Evolutionary conservation across 2,797 vertebrate genomes (phyloP), one percentile per base, ranked within the genome.

Genomic region (Pipistrellus pipistrellus): DNA sequence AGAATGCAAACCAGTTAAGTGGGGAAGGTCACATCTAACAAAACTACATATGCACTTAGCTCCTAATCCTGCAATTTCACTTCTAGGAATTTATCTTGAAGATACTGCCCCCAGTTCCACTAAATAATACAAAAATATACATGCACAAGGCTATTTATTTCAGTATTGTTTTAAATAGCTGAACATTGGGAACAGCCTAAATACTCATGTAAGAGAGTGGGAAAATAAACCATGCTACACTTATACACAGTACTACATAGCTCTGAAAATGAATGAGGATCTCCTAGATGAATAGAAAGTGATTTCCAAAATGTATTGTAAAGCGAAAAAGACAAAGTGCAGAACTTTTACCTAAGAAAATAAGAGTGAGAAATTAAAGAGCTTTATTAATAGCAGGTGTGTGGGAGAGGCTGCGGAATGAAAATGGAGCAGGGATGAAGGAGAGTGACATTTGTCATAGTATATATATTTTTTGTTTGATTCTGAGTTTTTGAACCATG

Each of bases 401-500:
- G 32, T 41, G 59, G 41, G 27, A 25, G 23, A n/a, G 73, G 23
- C 44, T 23, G 73, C 17, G 81, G 14, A 53, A n/a, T 9, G 6
- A 17, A 11, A 8, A 75, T 8, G 27, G 64, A 25, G 7, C 14
- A 48, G 38, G 9, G 71, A 48, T 30, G 18, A 23, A 69, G 18
- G 8, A 53, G 57, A 69, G 6, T 30, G n/a, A 77, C n/a, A 48
- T 25, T 77, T 69, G 46, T 5, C 55, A 46, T 25, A 21, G 38
- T 12, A 32, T 21, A 32, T 53, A 62, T 76, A 44, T 78, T 91
- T 76, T 78, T 91, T n/a, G 51, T 92, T 78, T 86, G 64, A 14
- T 51, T 71, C 64, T 51, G n/a, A 59, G 51, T 92, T 92, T 78
- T 53, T 48, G 88, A 59, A 48, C 23, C 64, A 35, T 35, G n/a